These are phyloP conservation scores for Tipula vernalis DNA, from an alignment of 2,888 invertebrate genomes.

Conservation along the genomic window DNA sequence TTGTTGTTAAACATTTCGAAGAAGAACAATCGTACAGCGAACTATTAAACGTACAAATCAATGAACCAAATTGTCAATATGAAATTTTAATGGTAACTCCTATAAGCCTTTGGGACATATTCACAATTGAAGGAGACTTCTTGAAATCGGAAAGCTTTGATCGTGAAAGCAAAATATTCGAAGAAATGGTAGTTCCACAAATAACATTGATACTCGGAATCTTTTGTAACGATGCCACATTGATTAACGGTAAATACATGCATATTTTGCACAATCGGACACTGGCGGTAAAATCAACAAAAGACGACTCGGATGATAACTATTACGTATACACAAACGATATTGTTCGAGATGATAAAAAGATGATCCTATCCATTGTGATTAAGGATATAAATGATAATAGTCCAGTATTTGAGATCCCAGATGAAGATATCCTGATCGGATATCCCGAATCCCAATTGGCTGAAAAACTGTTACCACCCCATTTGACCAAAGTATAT, in stretches of 20 bases:
- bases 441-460: constrained; percentile 22
- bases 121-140: not conserved
- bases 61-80: not conserved
- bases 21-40: constrained; percentile 20
- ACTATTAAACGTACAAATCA: constrained; percentile 17
- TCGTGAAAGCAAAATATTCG: constrained; percentile 21
- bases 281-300: not conserved
- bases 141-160: constrained; percentile 19
- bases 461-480: constrained; percentile 19
- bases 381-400: constrained; percentile 26
- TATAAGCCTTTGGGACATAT: not conserved
- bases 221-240: constrained; percentile 13
- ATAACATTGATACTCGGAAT: constrained; percentile 20
- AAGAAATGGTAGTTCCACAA: constrained; percentile 20
- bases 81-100: not conserved
- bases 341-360: constrained; percentile 19
- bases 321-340: constrained; percentile 17
- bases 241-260: not conserved
- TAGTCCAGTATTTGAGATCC: constrained; percentile 21
- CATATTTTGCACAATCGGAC: not conserved
- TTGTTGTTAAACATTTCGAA: constrained; percentile 21
- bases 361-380: constrained; percentile 20
- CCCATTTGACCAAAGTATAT: constrained; percentile 20
- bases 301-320: not conserved
- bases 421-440: constrained; percentile 16